Evolutionary conservation across 2,797 vertebrate species (phyloP).

Genomic region (Chlorospingus semifuscus): DNA sequence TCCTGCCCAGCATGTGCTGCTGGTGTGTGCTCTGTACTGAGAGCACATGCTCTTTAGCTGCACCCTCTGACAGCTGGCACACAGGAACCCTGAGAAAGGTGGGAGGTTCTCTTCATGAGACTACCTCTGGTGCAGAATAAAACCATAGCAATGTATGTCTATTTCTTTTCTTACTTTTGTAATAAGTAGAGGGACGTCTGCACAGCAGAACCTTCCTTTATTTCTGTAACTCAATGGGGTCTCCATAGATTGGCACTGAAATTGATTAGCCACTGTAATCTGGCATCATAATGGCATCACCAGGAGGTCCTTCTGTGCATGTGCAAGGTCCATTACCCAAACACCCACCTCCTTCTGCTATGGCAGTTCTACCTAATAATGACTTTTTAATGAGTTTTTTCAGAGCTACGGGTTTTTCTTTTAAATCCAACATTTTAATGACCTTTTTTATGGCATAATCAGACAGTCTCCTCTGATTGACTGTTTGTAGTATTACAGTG

Average conservation of each 20-base stretch:
- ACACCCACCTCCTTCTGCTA: slow-evolving; percentile 28
- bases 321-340: slow-evolving; percentile 52
- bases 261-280: slow-evolving; percentile 34
- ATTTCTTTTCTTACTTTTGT: neutral
- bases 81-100: neutral
- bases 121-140: neutral
- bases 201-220: slow-evolving; percentile 34
- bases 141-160: neutral
- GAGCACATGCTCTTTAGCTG: fast-evolving
- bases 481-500: neutral
- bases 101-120: neutral
- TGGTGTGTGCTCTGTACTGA: neutral
- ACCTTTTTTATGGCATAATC: neutral
- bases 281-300: slow-evolving; percentile 32
- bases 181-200: neutral
- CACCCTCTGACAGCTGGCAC: neutral
- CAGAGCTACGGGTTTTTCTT: slow-evolving; percentile 26
- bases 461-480: neutral
- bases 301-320: slow-evolving; percentile 52
- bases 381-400: slow-evolving; percentile 46
- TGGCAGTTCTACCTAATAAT: neutral
- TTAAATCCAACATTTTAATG: slow-evolving; percentile 21
- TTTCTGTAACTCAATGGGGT: slow-evolving; percentile 8
- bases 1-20: neutral
- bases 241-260: neutral